phyloP scores from a whole-genome alignment of 2,888 invertebrate genomes.

The Drosophila anomalipes region DNA sequence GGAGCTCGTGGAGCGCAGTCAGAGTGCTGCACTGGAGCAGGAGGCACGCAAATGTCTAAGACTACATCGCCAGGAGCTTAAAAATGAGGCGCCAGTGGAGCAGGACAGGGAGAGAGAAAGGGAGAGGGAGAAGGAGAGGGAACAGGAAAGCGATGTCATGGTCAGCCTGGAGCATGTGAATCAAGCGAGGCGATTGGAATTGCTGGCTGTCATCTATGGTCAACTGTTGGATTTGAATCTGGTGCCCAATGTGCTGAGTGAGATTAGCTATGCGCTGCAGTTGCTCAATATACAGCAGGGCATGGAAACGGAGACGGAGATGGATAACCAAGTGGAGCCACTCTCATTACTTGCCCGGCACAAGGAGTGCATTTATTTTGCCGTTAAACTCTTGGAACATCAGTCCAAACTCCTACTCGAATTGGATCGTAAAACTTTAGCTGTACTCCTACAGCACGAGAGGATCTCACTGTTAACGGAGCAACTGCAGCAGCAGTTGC shows the following conservation, averaged over 20 bases:
- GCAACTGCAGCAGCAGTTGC: conserved; percentile 84
- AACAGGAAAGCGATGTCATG: conserved; percentile 29
- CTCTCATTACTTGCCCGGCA: conserved; percentile 24
- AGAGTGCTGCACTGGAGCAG: conserved; percentile 72
- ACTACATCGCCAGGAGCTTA: conserved; percentile 76
- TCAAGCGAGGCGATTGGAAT: conserved; percentile 60
- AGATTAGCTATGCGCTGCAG: conserved; percentile 82
- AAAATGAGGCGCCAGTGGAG: conserved; percentile 58
- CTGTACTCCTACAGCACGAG: conserved; percentile 89
- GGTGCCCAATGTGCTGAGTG: conserved; percentile 83
- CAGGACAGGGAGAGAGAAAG: conserved; percentile 25
- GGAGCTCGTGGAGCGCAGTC: conserved; percentile 78
- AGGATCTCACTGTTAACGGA: conserved; percentile 88
- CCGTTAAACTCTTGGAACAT: conserved; percentile 88
- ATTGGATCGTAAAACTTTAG: conserved; percentile 86
- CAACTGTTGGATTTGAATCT: conserved; percentile 83
- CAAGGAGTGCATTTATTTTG: conserved; percentile 90
- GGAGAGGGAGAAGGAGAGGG: conserved; percentile 15
- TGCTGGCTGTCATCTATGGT: conserved; percentile 81
- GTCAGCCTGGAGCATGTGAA: conserved; percentile 71
- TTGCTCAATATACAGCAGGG: conserved; percentile 73
- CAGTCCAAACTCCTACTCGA: conserved; percentile 87
- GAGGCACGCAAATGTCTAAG: conserved; percentile 81
- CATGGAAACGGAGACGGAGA: neutral
- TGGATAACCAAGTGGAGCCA: neutral